These are phyloP conservation scores for Micromussa lordhowensis DNA, from an alignment of 92 coral and sea anemone genomes.

Conservation along the genomic window DNA sequence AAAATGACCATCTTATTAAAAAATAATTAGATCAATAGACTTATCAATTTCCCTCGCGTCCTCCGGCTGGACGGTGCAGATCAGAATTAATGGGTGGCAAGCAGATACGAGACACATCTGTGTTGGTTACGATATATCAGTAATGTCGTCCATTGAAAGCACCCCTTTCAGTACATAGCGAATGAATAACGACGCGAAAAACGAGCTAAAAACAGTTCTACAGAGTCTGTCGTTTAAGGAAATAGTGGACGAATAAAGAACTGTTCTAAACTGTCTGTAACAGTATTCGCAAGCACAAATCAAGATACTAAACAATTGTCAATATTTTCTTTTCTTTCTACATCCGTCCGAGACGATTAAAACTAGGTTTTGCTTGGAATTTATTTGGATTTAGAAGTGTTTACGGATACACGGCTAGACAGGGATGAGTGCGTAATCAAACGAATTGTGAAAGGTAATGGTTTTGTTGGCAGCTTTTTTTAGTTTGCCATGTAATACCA, in stretches of 20 bases:
- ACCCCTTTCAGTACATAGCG: neutral
- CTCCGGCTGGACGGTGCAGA: neutral
- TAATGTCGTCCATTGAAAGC: neutral
- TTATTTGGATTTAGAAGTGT: neutral
- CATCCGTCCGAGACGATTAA: slow-evolving; percentile 14
- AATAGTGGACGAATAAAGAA: neutral
- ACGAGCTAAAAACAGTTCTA: neutral
- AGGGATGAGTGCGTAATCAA: neutral
- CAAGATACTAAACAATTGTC: neutral
- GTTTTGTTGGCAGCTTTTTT: neutral
- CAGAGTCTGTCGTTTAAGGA: neutral
- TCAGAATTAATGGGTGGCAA: slow-evolving; percentile 17
- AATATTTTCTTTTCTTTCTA: slow-evolving; percentile 5
- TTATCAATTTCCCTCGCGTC: too few relatives aligned
- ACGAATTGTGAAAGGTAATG: neutral
- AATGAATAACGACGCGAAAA: neutral
- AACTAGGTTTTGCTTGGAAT: neutral
- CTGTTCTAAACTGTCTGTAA: neutral
- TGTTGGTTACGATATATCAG: neutral
- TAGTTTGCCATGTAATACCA: slow-evolving; percentile 2
- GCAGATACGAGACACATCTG: slow-evolving; percentile 12
- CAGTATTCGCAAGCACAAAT: neutral
- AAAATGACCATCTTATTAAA: neutral
- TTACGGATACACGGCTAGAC: neutral
- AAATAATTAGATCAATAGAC: neutral